Percentiles rank a stretch among this genome's conserved stretches.
Evolutionary conservation across 2,113 vertebrate genomes (phyloP).

Genomic region (Toxostoma redivivum): DNA sequence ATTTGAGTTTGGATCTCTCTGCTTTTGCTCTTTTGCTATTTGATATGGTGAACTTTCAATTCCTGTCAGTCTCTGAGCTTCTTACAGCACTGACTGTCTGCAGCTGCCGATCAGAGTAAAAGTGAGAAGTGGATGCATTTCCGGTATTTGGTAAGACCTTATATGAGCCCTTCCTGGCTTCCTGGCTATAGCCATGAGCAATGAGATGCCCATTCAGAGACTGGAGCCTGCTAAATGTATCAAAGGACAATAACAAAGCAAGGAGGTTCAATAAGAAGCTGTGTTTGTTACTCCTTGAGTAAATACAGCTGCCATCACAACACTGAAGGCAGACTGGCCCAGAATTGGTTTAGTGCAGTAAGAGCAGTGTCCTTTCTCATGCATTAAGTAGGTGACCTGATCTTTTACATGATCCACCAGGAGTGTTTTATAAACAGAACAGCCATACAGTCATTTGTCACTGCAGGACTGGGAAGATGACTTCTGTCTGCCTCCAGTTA

Average conservation of each 20-base stretch:
- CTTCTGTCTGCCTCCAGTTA: not conserved
- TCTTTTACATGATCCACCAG: not conserved
- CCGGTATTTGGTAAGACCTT: not conserved
- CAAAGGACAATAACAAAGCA: not conserved
- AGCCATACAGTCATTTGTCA: not conserved
- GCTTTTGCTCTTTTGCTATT: not conserved
- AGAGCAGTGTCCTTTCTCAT: not conserved
- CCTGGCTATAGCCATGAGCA: not conserved
- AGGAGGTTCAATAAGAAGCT: not conserved
- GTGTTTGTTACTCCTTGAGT: not conserved
- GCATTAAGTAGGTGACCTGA: not conserved
- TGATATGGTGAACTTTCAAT: not conserved
- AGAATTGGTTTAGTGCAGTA: not conserved
- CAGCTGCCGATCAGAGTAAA: not conserved
- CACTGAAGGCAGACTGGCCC: not conserved
- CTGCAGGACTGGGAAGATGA: not conserved
- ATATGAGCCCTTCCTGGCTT: not conserved
- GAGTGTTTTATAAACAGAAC: not conserved
- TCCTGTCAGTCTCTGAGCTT: not conserved
- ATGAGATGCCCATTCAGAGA: not conserved
- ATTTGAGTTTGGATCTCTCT: not conserved
- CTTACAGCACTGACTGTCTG: not conserved
- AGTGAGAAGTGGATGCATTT: not conserved
- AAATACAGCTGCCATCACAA: not conserved
- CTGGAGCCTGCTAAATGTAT: not conserved